Conservation (phyloP, 1,140 invertebrate genomes). For the Carposina sasakii region DNA sequence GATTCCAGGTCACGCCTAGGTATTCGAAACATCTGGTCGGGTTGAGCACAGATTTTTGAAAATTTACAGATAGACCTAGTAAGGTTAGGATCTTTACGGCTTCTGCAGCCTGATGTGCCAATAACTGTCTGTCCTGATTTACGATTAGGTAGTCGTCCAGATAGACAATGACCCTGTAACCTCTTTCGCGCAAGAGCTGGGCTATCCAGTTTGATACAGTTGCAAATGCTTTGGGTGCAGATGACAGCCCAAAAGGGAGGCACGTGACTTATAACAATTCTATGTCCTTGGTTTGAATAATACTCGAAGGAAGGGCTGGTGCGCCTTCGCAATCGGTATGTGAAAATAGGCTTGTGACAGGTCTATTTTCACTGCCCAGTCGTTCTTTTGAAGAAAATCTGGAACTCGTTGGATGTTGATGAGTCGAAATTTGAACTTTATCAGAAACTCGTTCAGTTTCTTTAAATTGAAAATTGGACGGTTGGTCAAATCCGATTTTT, state of each 20-base stretch:
- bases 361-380: slow-evolving; percentile 14
- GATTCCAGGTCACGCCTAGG: background rate
- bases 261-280: background rate
- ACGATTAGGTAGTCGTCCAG: background rate
- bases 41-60: background rate
- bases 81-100: background rate
- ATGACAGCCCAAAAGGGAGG: too few relatives aligned
- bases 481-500: background rate
- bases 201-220: background rate
- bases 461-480: background rate
- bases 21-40: too few relatives aligned
- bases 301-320: background rate
- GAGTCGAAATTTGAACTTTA: background rate
- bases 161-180: background rate
- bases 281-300: background rate
- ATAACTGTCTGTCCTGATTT: background rate
- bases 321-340: slow-evolving; percentile 7
- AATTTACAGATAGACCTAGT: background rate
- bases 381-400: background rate
- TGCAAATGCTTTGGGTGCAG: background rate
- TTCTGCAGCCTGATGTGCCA: background rate
- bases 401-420: slow-evolving; percentile 3
- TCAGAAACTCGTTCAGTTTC: background rate
- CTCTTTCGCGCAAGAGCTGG: background rate
- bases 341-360: slow-evolving; percentile 46